Conservation (phyloP, 2,797 vertebrate genomes). For the Mormyrus hasselquistii region DNA sequence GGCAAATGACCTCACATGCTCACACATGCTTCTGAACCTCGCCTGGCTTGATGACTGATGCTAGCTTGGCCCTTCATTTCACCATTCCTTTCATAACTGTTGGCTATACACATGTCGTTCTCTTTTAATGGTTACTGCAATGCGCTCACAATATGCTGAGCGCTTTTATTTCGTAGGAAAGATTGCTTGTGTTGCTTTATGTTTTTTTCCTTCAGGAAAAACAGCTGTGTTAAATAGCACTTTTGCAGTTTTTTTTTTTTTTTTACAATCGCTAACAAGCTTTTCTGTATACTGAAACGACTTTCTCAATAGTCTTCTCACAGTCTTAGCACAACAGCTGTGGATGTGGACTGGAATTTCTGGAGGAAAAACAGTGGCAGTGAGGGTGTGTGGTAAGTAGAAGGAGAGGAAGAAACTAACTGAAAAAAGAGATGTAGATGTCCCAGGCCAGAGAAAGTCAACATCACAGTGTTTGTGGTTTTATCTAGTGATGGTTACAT, state of each 20-base stretch:
- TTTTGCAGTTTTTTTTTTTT: neutral
- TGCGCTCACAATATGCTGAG: neutral
- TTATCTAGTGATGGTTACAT: neutral
- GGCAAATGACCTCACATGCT: neutral
- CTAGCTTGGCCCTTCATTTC: neutral
- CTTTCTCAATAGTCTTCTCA: neutral
- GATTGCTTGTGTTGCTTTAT: neutral
- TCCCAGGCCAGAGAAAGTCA: neutral
- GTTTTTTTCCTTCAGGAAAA: neutral
- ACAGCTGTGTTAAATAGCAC: neutral
- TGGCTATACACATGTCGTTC: neutral
- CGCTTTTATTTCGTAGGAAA: neutral
- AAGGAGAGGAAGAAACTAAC: neutral
- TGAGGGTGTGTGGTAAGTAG: neutral
- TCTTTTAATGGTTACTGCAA: constrained; percentile 2
- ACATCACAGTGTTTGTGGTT: neutral
- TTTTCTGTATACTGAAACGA: neutral
- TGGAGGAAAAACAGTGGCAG: neutral
- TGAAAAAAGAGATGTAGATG: neutral
- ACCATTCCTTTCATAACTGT: neutral
- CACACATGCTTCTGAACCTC: neutral
- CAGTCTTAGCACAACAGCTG: neutral
- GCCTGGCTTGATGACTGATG: neutral
- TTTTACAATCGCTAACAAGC: neutral
- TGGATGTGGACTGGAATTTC: neutral